Base-by-base conservation (phyloP, 1,140 invertebrate species). In the Latrodectus geometricus region DNA sequence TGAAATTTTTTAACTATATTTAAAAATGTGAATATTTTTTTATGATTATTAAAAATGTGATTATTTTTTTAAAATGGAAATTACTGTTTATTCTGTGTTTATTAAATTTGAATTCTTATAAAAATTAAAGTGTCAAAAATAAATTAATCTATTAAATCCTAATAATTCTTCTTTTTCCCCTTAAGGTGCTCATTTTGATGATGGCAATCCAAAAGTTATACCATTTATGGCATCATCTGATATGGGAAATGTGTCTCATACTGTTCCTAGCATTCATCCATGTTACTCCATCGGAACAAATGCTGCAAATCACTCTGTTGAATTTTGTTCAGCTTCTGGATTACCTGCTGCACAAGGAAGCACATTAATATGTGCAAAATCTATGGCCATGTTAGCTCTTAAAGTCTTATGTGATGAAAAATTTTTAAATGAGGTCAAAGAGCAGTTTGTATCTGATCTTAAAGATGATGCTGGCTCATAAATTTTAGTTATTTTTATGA, bases 201-300 rank as follows among this genome's bases (percentile, higher is more conserved):
- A 88, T 73, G 77, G 77, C 49, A 77, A 88, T 50, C 35, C 54
- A n/a, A 77, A 72, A 80, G 49, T 69, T 11, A 85, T 81, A 14
- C 76, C 75, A 20, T 89, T 89, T 66, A 88, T 86, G 79, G 90
- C 90, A 9, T 90, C 90, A 9, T 89, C 90, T 15, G 90, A 90
- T 68, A 90, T 90, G 91, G 91, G 91, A 2, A 90, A 92, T 88
- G 90, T 92, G 9, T 91, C 91, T 9, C 89, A 90, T 48, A 89
- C 89, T 50, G 89, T 92, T 0, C 91, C 91, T 2, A 88, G 88
- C 79, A 90, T 92, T 9, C 91, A 91, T 81, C 91, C 91, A 0
- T 88, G 87, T 14, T 91, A 90, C 84, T 81, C 88, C 14, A 90
- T 91, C 15, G 89, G 89, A 48, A 89, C 89, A 4, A 75, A 72